These are phyloP conservation scores for Aspidoscelis tigris DNA, from an alignment of 2,113 vertebrate genomes.

Conservation along the genomic window DNA sequence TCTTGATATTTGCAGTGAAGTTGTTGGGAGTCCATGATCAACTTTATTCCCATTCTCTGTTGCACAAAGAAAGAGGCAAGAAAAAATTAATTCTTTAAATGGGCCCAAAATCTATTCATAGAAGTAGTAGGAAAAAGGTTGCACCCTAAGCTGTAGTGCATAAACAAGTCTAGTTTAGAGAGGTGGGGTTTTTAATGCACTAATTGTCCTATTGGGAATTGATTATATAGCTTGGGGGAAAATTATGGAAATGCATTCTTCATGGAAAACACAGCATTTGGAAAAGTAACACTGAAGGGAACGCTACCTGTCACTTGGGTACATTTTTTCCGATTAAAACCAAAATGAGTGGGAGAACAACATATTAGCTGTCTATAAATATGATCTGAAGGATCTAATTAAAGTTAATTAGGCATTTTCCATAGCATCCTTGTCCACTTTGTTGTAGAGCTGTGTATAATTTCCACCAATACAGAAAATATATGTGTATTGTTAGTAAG, in stretches of 20 bases:
- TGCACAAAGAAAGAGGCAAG: constrained; percentile 14
- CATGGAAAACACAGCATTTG: constrained; percentile 62
- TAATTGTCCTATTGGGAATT: constrained; percentile 79
- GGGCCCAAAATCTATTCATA: constrained; percentile 6
- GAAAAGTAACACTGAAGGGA: constrained; percentile 61
- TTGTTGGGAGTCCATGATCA: not conserved
- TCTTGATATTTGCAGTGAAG: not conserved
- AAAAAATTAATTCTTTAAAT: constrained; percentile 36
- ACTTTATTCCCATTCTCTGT: not conserved
- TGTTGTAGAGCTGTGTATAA: constrained; percentile 32
- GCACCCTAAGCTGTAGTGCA: constrained; percentile 47
- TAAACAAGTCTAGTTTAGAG: constrained; percentile 46
- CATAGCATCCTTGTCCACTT: constrained; percentile 47
- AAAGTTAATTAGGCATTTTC: constrained; percentile 75
- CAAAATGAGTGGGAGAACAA: constrained; percentile 62
- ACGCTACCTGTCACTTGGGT: constrained; percentile 60
- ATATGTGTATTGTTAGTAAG: not conserved
- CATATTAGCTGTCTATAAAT: constrained; percentile 62
- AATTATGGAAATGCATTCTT: constrained; percentile 63
- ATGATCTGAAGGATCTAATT: constrained; percentile 66
- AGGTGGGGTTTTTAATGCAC: constrained; percentile 26
- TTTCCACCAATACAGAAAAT: constrained; percentile 50
- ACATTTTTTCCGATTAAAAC: constrained; percentile 63
- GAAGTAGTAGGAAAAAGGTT: constrained; percentile 45
- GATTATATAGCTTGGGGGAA: constrained; percentile 69